Evolutionary conservation across 2,797 vertebrate species (phyloP).

Genomic region (Cynopterus sphinx): DNA sequence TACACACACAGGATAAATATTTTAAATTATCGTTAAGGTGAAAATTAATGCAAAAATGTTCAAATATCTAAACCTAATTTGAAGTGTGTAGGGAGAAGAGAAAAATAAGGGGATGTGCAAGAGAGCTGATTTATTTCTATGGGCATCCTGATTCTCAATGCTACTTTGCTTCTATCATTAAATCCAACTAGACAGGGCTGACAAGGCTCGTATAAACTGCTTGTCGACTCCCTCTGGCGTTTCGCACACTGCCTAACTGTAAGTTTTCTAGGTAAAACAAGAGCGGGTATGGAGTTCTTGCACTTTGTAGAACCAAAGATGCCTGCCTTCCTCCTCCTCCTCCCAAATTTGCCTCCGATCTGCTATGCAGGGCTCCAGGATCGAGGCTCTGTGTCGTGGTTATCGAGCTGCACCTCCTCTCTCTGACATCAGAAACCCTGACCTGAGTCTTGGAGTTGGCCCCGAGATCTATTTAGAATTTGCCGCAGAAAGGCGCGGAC

Average conservation of each 20-base stretch:
- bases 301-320: not conserved
- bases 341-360: not conserved
- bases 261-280: not conserved
- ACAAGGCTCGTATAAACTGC: not conserved
- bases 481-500: not conserved
- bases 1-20: not conserved
- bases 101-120: not conserved
- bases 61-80: constrained; percentile 6
- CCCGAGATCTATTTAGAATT: not conserved
- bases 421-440: not conserved
- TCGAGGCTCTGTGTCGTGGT: not conserved
- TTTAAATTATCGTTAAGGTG: not conserved
- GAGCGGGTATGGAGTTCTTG: not conserved
- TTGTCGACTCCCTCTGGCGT: not conserved
- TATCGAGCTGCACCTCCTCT: not conserved
- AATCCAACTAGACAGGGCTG: not conserved
- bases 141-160: not conserved
- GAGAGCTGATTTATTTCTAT: not conserved
- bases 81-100: not conserved
- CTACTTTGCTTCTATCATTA: not conserved
- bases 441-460: not conserved
- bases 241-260: not conserved
- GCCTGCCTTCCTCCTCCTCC: not conserved
- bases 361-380: not conserved
- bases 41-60: not conserved